phyloP scores from a whole-genome alignment of 2,888 invertebrate species.

The Coenonympha glycerion region DNA sequence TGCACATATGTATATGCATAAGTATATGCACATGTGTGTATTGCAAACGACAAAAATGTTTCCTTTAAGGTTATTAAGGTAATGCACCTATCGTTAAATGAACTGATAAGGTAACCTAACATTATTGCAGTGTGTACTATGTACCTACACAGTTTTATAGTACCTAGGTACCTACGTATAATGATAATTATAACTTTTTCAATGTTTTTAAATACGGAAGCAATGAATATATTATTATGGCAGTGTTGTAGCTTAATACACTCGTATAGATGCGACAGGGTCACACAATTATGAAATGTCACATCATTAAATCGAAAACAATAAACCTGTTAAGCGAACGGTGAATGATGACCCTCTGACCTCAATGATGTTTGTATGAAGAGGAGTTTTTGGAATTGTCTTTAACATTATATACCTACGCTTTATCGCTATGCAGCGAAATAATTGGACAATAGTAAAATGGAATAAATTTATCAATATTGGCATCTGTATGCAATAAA shows the following conservation, averaged over 20 bases:
- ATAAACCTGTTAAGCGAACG: conserved; percentile 25
- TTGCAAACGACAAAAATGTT: too few species aligned
- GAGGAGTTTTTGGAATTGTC: conserved; percentile 12
- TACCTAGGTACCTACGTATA: too few species aligned
- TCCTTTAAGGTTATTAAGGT: too few species aligned
- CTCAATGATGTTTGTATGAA: conserved; percentile 21
- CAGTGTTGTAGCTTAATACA: too few species aligned
- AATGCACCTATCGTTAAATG: too few species aligned
- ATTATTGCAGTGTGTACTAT: too few species aligned
- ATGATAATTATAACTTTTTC: neutral
- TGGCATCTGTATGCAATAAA: too few species aligned
- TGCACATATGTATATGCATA: too few species aligned
- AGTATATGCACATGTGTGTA: too few species aligned
- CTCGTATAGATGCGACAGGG: neutral
- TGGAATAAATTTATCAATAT: too few species aligned
- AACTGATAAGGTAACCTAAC: too few species aligned
- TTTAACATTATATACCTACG: conserved; percentile 17
- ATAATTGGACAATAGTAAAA: neutral
- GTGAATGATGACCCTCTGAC: conserved; percentile 27
- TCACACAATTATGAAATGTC: conserved; percentile 25
- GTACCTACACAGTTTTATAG: too few species aligned
- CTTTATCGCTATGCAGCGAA: neutral
- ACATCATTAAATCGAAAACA: conserved; percentile 26
- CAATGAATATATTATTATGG: neutral
- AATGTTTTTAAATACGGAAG: conserved; percentile 8